phyloP scores from a whole-genome alignment of 2,797 vertebrate genomes.

The Pseudotriccus pelzelni region DNA sequence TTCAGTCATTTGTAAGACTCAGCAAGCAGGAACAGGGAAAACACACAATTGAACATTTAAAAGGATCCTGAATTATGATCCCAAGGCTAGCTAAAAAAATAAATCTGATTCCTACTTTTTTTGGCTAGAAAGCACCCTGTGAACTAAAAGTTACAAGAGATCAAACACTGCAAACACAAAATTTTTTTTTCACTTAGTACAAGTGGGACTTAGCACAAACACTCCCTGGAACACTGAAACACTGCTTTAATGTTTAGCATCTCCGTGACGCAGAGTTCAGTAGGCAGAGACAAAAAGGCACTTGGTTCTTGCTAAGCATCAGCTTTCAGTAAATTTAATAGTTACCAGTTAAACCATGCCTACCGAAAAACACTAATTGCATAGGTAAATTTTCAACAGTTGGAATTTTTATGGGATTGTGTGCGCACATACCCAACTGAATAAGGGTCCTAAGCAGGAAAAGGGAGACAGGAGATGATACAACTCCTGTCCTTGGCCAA shows the following conservation, averaged over 20 bases:
- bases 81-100: slow-evolving; percentile 27
- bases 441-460: not conserved
- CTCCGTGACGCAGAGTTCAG: not conserved
- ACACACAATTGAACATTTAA: not conserved
- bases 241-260: not conserved
- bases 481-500: not conserved
- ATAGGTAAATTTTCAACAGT: not conserved
- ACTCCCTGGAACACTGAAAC: not conserved
- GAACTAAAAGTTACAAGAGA: not conserved
- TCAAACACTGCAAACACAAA: not conserved
- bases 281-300: not conserved
- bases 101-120: not conserved
- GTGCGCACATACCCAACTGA: not conserved
- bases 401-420: not conserved
- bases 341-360: not conserved
- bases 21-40: not conserved
- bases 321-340: not conserved
- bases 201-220: not conserved
- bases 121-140: not conserved
- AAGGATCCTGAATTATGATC: not conserved
- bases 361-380: not conserved
- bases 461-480: not conserved
- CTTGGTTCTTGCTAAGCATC: not conserved
- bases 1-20: not conserved
- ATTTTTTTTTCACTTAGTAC: not conserved